A percentile compares a stretch with the other conserved stretches of the same genome.
Evolutionary conservation across 1,140 invertebrate genomes (phyloP).

Genomic region (Apis dorsata): DNA sequence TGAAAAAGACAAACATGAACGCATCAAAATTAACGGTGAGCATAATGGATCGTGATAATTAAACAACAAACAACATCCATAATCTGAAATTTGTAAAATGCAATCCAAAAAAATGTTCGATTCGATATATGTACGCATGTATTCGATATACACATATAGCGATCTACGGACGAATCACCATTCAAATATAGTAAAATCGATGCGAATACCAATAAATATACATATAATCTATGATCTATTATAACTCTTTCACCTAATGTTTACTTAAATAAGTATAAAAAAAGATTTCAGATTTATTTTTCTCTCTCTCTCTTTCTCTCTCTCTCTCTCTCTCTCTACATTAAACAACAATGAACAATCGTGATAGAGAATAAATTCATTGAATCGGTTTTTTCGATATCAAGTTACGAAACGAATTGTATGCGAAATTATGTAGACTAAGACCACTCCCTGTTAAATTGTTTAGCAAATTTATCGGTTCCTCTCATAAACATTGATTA

Average conservation of each 20-base stretch:
- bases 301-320: background rate
- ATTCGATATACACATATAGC: background rate
- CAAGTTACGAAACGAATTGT: background rate
- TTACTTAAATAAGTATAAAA: background rate
- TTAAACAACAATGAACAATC: background rate
- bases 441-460: conserved; percentile 22
- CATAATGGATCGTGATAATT: background rate
- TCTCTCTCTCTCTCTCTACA: too few relatives aligned
- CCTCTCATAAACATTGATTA: background rate
- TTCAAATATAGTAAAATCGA: background rate
- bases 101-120: background rate
- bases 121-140: background rate
- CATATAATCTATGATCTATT: background rate
- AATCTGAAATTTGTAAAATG: background rate
- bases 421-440: background rate
- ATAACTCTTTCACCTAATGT: background rate
- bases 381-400: background rate
- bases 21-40: conserved; percentile 86
- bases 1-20: conserved; percentile 81
- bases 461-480: background rate
- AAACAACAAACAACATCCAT: background rate
- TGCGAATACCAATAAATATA: background rate
- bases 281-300: background rate
- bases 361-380: background rate
- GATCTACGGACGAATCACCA: background rate